These are phyloP conservation scores for Gadus macrocephalus DNA, from an alignment of 2,113 vertebrate species.

Conservation along the genomic window DNA sequence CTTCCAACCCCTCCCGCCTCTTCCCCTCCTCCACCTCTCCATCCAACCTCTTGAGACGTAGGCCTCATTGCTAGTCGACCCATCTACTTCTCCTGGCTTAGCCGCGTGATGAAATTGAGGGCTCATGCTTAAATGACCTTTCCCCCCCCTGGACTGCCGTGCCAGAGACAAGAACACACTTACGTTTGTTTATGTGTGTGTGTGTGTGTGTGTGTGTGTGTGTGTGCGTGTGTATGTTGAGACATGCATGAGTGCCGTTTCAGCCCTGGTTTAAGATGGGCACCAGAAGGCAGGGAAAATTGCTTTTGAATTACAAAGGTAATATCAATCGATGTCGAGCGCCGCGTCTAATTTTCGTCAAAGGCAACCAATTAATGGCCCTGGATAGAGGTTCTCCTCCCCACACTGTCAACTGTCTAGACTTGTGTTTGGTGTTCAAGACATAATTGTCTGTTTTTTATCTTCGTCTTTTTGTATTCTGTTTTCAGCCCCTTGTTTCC, in stretches of 20 bases:
- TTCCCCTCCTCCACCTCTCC: background rate
- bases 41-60: slow-evolving; percentile 15
- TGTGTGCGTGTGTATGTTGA: background rate
- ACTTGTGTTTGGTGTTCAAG: slow-evolving; percentile 43
- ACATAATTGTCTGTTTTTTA: slow-evolving; percentile 33
- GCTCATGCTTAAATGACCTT: slow-evolving; percentile 65
- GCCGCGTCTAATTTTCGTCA: slow-evolving; percentile 57
- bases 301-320: slow-evolving; percentile 60
- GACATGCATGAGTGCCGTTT: background rate
- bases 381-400: slow-evolving; percentile 22
- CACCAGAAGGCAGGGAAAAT: slow-evolving; percentile 36
- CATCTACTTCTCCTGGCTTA: slow-evolving; percentile 51
- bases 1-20: no score
- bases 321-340: slow-evolving; percentile 64
- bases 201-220: slow-evolving; percentile 1
- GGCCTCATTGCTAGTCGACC: slow-evolving; percentile 62
- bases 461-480: slow-evolving; percentile 4
- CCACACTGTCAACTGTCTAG: slow-evolving; percentile 25
- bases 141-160: slow-evolving; percentile 24
- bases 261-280: slow-evolving; percentile 12
- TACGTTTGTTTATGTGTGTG: background rate
- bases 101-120: slow-evolving; percentile 61
- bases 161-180: background rate
- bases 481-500: slow-evolving; percentile 1
- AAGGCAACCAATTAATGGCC: slow-evolving; percentile 56